Conservation (phyloP, 2,113 vertebrate species). For the Oreotrochilus melanogaster region DNA sequence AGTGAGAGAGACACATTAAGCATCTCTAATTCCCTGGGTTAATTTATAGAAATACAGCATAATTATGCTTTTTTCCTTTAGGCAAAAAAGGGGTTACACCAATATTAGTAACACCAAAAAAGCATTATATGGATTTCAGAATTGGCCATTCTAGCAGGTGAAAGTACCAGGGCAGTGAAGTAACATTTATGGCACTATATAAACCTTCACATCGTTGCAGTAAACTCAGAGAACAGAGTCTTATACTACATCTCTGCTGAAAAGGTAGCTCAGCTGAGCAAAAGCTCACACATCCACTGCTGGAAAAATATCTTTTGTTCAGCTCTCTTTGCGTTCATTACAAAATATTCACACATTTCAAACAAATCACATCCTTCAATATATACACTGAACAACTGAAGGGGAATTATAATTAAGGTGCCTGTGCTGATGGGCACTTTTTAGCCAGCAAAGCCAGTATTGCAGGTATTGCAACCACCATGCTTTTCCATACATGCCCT, state of each 20-base stretch:
- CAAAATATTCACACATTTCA: neutral
- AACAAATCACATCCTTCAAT: neutral
- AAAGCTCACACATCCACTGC: neutral
- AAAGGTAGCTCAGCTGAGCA: neutral
- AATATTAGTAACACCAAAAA: neutral
- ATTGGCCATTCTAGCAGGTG: neutral
- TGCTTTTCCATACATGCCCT: neutral
- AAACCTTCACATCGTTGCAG: neutral
- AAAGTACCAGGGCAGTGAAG: neutral
- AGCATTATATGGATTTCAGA: neutral
- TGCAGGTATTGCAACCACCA: neutral
- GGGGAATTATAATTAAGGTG: neutral
- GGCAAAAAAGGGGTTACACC: neutral
- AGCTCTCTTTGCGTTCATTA: neutral
- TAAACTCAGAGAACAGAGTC: neutral
- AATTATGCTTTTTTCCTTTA: neutral
- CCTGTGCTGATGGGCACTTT: neutral
- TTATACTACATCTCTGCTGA: neutral
- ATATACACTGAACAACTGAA: neutral
- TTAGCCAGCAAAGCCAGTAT: neutral
- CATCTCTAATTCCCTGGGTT: neutral
- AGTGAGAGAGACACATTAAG: neutral
- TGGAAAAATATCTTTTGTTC: neutral
- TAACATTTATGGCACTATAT: neutral
- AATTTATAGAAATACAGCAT: neutral